Evolutionary conservation across 1,140 invertebrate species (phyloP), one percentile per base, ranked within the genome.

Genomic region (Marisa cornuarietis): DNA sequence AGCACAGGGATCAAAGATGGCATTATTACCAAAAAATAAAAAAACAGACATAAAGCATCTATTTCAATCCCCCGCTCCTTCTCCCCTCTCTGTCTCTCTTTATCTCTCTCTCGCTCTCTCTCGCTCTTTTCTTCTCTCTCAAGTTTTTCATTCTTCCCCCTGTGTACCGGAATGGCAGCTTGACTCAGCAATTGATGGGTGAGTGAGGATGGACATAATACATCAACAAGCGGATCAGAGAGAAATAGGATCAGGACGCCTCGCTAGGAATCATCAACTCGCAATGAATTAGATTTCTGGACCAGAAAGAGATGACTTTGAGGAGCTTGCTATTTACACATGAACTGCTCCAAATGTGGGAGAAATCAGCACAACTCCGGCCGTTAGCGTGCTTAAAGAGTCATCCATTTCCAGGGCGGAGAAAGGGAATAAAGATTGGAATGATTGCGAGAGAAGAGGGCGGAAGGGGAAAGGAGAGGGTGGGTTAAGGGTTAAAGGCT

Each of bases 261-360:
- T 61, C 54, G 22, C 54, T 8, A 11, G 11, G n/a, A 54, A 24
- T 74, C 24, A 74, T 74, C 72, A 74, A 74, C 72, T 74, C 62
- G 72, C 72, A 61, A 74, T 74, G 72, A 74, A 74, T 74, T 74
- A 74, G 72, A 74, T 74, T 49, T 26, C 24, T 13, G 52, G 31
- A 61, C 52, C 72, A 58, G 72, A 74, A 74, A 74, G 54, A n/a
- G 72, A 74, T 74, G 72, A 74, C 54, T 58, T 58, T 58, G 54
- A 58, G 54, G 54, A 58, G 54, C 54, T 58, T 58, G 54, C 54
- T 58, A 58, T 58, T 58, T 58, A 58, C 54, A 58, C 54, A 58
- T 58, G 54, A 58, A 58, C 54, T 58, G 54, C 16, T 58, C 54
- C 54, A 18, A 58, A 58, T 58, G 54, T 18, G 54, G 54, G 54